phyloP scores from a whole-genome alignment of 2,888 invertebrate genomes.

The Rhogogaster chlorosoma region DNA sequence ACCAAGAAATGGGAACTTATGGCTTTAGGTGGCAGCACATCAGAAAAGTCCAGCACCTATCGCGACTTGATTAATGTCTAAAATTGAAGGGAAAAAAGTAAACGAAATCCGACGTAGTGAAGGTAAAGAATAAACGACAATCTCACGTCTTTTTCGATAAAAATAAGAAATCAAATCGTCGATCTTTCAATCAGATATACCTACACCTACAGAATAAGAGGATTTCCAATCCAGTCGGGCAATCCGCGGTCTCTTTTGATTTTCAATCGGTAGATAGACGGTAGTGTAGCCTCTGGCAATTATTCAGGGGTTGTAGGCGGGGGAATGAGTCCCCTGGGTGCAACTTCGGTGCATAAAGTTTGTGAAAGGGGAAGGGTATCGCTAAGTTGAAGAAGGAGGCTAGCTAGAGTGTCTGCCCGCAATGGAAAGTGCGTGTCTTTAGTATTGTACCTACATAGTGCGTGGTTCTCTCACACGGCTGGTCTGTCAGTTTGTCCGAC shows the following conservation, averaged over 20 bases:
- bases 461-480: constrained; percentile 30
- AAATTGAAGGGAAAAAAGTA: background rate
- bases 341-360: constrained; percentile 71
- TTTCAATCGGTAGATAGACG: constrained; percentile 68
- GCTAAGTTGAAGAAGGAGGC: constrained; percentile 58
- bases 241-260: constrained; percentile 60
- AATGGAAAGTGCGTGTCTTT: background rate
- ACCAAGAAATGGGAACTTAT: constrained; percentile 22
- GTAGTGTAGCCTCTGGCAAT: constrained; percentile 66
- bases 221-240: background rate
- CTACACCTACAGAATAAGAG: background rate
- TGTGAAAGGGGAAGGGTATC: constrained; percentile 61
- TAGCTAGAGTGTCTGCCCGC: constrained; percentile 61
- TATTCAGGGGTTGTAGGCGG: constrained; percentile 70
- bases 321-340: constrained; percentile 71
- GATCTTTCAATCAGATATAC: background rate
- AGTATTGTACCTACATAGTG: background rate
- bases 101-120: background rate
- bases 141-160: background rate
- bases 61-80: background rate
- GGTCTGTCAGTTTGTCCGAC: constrained; percentile 39
- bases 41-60: background rate
- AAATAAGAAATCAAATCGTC: background rate
- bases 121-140: background rate
- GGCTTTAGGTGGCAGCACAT: background rate